Evolutionary conservation across 2,888 invertebrate genomes (phyloP).

Genomic region (Lumbricus terrestris): DNA sequence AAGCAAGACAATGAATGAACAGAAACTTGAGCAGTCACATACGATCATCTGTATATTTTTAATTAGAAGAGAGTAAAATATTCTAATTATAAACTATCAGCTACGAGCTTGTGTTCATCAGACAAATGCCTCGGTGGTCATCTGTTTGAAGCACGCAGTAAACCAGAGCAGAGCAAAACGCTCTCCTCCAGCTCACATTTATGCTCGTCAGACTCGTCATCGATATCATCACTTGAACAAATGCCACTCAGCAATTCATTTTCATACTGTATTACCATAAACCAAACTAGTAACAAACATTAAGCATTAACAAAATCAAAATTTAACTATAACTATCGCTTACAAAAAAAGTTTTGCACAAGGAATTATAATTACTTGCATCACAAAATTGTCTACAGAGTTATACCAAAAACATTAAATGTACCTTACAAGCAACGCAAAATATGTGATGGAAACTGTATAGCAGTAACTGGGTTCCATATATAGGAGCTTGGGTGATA

Average conservation of each 20-base stretch:
- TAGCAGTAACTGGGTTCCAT: no score
- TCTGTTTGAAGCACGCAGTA: neutral
- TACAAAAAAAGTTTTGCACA: neutral
- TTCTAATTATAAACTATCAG: neutral
- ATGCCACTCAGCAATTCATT: neutral
- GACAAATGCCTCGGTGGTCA: constrained; percentile 11
- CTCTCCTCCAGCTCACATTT: neutral
- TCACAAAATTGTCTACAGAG: neutral
- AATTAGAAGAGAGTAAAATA: neutral
- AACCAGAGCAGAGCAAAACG: neutral
- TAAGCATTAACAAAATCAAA: neutral
- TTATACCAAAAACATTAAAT: no score
- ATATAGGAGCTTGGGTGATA: no score
- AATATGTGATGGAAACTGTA: no score
- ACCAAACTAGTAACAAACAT: neutral
- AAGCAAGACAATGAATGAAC: neutral
- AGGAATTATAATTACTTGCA: no score
- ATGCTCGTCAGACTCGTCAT: constrained; percentile 3
- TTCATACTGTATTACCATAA: neutral
- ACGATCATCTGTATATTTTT: neutral
- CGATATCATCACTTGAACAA: constrained; percentile 12
- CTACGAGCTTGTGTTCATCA: constrained; percentile 9
- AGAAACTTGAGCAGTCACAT: neutral
- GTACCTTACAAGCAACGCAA: no score
- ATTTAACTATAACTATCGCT: neutral